phyloP scores from a whole-genome alignment of 2,888 invertebrate genomes.

The Pecten maximus region DNA sequence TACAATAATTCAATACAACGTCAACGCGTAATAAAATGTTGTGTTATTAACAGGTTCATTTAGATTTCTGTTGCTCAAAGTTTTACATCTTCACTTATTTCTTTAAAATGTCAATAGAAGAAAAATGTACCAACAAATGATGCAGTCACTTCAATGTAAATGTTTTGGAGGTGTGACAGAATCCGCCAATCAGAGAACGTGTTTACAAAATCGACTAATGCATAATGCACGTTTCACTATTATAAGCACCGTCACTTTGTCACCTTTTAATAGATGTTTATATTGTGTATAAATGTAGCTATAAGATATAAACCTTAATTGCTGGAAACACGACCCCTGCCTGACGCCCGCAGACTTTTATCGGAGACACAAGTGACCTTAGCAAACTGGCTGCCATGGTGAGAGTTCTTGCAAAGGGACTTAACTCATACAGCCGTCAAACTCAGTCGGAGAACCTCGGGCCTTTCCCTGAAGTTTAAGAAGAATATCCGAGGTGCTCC shows the following conservation, averaged over 20 bases:
- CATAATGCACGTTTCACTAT: not conserved
- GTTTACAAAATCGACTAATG: not conserved
- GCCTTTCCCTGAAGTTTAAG: no score
- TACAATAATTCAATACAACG: no score
- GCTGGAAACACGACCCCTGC: not conserved
- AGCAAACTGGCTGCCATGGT: slow-evolving; percentile 39
- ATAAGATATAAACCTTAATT: not conserved
- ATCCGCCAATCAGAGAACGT: slow-evolving; percentile 37
- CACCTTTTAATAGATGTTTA: not conserved
- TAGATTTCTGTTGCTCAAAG: no score
- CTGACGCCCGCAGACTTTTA: slow-evolving; percentile 6
- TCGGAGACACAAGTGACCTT: slow-evolving; percentile 16
- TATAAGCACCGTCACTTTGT: not conserved
- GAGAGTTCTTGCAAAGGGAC: slow-evolving; percentile 36
- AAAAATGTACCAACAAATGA: no score
- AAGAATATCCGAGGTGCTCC: no score
- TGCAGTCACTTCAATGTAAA: no score
- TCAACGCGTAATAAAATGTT: no score
- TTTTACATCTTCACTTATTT: no score
- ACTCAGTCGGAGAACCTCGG: no score
- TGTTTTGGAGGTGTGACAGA: slow-evolving; percentile 43
- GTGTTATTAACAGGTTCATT: no score
- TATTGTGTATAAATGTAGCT: not conserved
- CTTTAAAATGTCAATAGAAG: no score
- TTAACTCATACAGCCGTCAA: not conserved